Evolutionary conservation across 2,113 vertebrate species (phyloP), one percentile per base, ranked within the genome.

Genomic region (Sturnus vulgaris): DNA sequence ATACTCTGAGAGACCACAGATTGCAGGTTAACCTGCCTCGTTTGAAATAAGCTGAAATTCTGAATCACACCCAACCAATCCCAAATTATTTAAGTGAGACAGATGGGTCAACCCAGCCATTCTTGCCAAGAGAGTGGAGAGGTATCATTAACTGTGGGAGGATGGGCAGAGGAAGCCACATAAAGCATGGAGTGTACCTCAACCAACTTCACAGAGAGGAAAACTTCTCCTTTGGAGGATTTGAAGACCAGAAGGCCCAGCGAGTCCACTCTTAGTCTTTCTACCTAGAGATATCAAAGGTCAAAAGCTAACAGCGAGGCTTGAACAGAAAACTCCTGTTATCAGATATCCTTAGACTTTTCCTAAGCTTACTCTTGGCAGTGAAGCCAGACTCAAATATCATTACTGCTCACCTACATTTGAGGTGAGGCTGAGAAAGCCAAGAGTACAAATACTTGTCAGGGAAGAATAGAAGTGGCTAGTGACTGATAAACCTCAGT

Each of bases 41-140:
- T 92, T 95, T 86, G 65, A 94, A 95, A 93, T 56, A 90, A 78
- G 88, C 86, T 55, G 52, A 27, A 90, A 93, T 31, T 53, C 85
- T 97, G 92, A 88, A 90, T 95, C 53, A 73, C 57, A 84, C 37
- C 49, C 89, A 92, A 61, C 88, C 42, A 90, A 90, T 68, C 44
- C 31, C 52, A 88, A 88, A 94, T 83, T 86, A 78, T 50, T 63
- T 90, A 75, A 92, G 47, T 33, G 39, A 96, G 76, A 83, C 88
- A 96, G 90, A 95, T 88, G 75, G 84, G 87, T 90, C 63, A 91
- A 55, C 17, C 24, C 44, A 95, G 47, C 9, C 79, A 68, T 66
- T 68, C 79, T 70, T 86, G 90, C 82, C 79, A 96, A 88, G n/a
- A 31, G 31, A 83, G 10, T 52, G 56, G 39, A 92, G 28, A 12